Percentiles rank a stretch among this genome's conserved stretches.
phyloP scores from a whole-genome alignment of 2,113 vertebrate genomes.

The Paedocypris sp. region DNA sequence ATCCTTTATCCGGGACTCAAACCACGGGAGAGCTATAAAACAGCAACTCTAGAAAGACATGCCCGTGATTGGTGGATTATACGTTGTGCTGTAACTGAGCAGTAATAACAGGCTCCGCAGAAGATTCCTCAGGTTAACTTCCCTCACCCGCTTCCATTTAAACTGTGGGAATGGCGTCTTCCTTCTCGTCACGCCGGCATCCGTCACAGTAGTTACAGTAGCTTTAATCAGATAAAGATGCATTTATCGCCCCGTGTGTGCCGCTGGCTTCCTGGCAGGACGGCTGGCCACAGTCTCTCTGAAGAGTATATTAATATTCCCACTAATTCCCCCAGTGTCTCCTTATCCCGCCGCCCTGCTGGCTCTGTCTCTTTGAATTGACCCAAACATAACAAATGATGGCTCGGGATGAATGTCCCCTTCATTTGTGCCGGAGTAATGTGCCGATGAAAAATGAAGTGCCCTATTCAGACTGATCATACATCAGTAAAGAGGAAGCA shows the following conservation, averaged over 20 bases:
- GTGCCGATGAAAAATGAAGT: constrained; percentile 58
- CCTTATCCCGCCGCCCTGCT: constrained; percentile 31
- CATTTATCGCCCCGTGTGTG: not conserved
- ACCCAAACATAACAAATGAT: constrained; percentile 39
- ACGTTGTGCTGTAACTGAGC: not conserved
- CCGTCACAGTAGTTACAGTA: not conserved
- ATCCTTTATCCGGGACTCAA: too few species aligned
- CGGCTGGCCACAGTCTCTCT: constrained; percentile 1
- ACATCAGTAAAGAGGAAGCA: constrained; percentile 41
- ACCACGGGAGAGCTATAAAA: too few species aligned
- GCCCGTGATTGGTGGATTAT: constrained; percentile 4
- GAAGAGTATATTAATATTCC: constrained; percentile 44
- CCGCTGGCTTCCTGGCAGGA: not conserved
- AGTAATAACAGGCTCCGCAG: not conserved
- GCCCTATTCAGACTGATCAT: constrained; percentile 49
- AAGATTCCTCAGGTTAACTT: not conserved
- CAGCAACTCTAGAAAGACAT: not conserved
- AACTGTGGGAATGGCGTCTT: not conserved
- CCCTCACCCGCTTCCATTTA: not conserved
- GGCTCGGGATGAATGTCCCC: constrained; percentile 48
- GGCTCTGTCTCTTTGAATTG: constrained; percentile 40
- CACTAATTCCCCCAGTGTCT: constrained; percentile 35
- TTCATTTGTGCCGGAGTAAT: constrained; percentile 49
- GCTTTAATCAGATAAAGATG: constrained; percentile 17
- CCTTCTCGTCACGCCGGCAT: not conserved